These are phyloP conservation scores for Colletes latitarsis DNA, from an alignment of 1,140 invertebrate species.

Conservation along the genomic window DNA sequence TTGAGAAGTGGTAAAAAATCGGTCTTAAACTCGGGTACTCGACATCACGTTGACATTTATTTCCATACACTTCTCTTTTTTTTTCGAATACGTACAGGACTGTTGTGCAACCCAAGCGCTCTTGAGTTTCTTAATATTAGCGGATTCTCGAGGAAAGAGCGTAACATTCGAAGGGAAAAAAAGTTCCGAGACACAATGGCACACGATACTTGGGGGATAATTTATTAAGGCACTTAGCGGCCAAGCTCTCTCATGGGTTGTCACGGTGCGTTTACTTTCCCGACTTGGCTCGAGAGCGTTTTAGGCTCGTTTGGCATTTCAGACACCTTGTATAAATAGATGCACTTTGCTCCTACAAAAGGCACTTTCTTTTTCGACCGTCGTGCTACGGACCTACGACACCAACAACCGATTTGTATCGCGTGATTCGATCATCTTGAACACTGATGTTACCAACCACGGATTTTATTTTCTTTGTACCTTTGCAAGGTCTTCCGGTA, in stretches of 20 bases:
- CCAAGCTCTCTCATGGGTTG: conserved; percentile 65
- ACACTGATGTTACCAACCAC: not conserved
- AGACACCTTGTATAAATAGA: conserved; percentile 75
- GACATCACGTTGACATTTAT: conserved; percentile 12
- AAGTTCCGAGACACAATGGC: conserved; percentile 53
- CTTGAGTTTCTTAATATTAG: conserved; percentile 3
- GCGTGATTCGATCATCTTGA: conserved; percentile 7
- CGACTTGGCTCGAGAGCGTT: conserved; percentile 69
- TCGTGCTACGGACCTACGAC: conserved; percentile 41
- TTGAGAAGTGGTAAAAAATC: not conserved
- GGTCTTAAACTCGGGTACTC: not conserved
- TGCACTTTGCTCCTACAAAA: conserved; percentile 74
- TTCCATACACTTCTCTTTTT: conserved; percentile 2
- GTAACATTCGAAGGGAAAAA: conserved; percentile 20
- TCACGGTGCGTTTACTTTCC: conserved; percentile 72
- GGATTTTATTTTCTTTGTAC: not conserved
- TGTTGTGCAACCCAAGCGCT: not conserved
- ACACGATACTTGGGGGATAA: conserved; percentile 66
- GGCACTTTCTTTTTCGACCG: conserved; percentile 70
- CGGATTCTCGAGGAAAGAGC: not conserved
- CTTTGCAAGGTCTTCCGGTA: conserved; percentile 2
- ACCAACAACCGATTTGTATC: conserved; percentile 40
- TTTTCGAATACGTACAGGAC: not conserved
- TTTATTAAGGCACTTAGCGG: conserved; percentile 77
- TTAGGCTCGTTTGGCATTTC: conserved; percentile 73